phyloP scores from a whole-genome alignment of 2,797 vertebrate genomes.

The Myotis myotis region DNA sequence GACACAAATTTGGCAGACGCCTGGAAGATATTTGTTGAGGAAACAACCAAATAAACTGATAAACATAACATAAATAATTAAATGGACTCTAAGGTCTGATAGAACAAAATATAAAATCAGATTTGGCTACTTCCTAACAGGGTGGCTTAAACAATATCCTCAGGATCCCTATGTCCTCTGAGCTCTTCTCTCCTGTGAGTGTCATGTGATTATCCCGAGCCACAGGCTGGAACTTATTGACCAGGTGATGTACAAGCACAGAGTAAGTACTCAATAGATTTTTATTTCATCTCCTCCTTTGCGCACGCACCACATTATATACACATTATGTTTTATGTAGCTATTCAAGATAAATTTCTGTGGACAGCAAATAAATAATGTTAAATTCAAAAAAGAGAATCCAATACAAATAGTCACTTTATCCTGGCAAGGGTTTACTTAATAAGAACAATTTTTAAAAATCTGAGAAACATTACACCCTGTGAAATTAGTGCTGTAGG shows the following conservation, averaged over 20 bases:
- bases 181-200: neutral
- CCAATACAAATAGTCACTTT: neutral
- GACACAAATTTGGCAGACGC: neutral
- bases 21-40: neutral
- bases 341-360: neutral
- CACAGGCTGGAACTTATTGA: no score
- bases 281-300: neutral
- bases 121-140: neutral
- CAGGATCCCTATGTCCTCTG: neutral
- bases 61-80: neutral
- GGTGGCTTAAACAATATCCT: neutral
- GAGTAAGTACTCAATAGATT: neutral
- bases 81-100: neutral
- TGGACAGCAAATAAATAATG: neutral
- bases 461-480: neutral
- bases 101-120: neutral
- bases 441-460: neutral
- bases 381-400: neutral
- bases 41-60: neutral
- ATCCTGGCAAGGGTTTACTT: neutral
- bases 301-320: neutral
- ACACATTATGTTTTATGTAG: neutral
- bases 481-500: neutral
- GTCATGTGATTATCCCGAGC: neutral
- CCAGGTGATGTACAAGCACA: neutral